Conservation (phyloP, 64 coral and sea anemone genomes). For the Dendronephthya gigantea region DNA sequence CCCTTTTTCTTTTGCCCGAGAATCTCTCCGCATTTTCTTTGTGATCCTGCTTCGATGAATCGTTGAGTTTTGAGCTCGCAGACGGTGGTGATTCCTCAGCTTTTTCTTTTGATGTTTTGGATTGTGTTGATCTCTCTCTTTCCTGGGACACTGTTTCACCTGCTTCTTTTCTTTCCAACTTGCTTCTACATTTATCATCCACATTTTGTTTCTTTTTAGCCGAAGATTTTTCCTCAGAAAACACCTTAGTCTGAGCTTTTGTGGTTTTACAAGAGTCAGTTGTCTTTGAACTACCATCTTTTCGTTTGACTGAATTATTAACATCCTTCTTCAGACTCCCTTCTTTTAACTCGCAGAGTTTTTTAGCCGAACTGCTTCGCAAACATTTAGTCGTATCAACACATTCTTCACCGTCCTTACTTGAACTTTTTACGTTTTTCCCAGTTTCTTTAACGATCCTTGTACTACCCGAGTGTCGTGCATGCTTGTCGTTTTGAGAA, state of each 20-base stretch:
- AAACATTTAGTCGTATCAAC: too few relatives aligned
- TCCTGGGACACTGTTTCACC: not conserved
- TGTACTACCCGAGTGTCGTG: too few relatives aligned
- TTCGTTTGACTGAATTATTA: not conserved
- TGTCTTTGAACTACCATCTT: too few relatives aligned
- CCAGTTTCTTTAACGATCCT: too few relatives aligned
- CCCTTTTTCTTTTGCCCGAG: not conserved
- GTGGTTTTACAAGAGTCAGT: not conserved
- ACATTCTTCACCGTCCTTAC: too few relatives aligned
- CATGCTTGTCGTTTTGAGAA: not conserved
- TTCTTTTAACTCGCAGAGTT: not conserved
- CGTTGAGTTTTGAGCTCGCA: not conserved
- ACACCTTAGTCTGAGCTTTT: not conserved
- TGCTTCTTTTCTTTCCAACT: not conserved
- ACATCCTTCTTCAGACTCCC: not conserved
- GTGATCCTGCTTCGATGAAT: not conserved
- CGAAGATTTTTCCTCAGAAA: too few relatives aligned
- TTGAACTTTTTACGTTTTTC: too few relatives aligned
- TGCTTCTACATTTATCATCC: too few relatives aligned
- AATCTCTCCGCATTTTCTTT: not conserved
- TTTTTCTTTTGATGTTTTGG: not conserved
- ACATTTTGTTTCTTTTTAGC: too few relatives aligned
- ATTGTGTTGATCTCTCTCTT: not conserved
- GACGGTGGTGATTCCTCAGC: not conserved
- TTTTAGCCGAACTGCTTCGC: too few relatives aligned